Percentiles rank a stretch among this genome's conserved stretches.
Conservation (phyloP, 1,140 invertebrate species). For the Megathymus violae region DNA sequence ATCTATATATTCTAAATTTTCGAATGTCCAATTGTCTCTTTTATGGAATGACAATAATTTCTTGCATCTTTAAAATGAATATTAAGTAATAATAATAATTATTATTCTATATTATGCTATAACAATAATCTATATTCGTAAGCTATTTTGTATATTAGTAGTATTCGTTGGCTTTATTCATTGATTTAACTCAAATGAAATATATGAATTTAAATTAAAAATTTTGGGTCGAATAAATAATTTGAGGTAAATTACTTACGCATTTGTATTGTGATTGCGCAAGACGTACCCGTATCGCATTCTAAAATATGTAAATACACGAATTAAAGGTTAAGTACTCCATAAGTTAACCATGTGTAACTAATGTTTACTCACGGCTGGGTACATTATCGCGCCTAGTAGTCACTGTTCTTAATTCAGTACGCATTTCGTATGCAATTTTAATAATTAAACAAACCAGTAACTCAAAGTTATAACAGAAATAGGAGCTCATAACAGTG, state of each 20-base stretch:
- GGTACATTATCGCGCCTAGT: conserved; percentile 74
- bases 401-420: conserved; percentile 66
- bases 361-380: conserved; percentile 68
- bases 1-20: too few relatives aligned
- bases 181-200: too few relatives aligned
- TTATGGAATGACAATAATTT: too few relatives aligned
- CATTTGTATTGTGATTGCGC: conserved; percentile 80
- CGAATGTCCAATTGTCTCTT: too few relatives aligned
- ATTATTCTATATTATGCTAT: too few relatives aligned
- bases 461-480: conserved; percentile 34
- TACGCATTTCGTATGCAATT: conserved; percentile 55
- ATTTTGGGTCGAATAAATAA: conserved; percentile 3
- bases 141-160: too few relatives aligned
- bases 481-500: conserved; percentile 60
- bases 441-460: conserved; percentile 21
- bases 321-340: conserved; percentile 44
- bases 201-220: not conserved
- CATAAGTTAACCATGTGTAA: conserved; percentile 30
- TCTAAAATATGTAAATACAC: conserved; percentile 72
- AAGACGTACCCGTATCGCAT: conserved; percentile 78
- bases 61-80: too few relatives aligned
- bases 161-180: too few relatives aligned
- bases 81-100: too few relatives aligned
- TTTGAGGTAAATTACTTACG: conserved; percentile 60
- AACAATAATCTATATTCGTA: too few relatives aligned